Evolutionary conservation across 2,888 invertebrate genomes (phyloP).

Genomic region (Epinotia bilunana): DNA sequence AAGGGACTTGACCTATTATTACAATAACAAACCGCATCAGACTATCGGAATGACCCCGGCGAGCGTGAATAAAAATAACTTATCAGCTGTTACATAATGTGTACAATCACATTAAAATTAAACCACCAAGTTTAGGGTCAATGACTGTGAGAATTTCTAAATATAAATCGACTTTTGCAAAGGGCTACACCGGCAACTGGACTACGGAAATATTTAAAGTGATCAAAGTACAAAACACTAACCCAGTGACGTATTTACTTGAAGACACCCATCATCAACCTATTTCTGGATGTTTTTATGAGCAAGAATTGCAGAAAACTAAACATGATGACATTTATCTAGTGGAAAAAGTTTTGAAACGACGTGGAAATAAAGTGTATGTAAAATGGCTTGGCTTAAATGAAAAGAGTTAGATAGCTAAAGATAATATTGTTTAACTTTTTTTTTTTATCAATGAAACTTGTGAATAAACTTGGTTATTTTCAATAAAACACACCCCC

Average conservation of each 20-base stretch:
- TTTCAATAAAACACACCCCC: no score
- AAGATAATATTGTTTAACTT: no score
- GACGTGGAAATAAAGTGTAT: no score
- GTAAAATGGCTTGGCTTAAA: no score
- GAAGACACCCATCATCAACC: constrained; percentile 15
- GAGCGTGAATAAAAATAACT: background rate
- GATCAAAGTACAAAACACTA: constrained; percentile 43
- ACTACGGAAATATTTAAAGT: constrained; percentile 49
- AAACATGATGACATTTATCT: constrained; percentile 41
- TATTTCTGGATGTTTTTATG: constrained; percentile 46
- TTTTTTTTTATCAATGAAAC: no score
- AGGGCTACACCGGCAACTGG: constrained; percentile 48
- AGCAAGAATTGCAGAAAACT: constrained; percentile 46
- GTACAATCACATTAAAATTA: constrained; percentile 9
- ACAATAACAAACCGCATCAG: background rate
- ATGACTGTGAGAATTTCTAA: constrained; percentile 47
- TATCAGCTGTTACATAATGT: background rate
- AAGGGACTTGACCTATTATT: background rate
- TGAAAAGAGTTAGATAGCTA: no score
- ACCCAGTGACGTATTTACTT: constrained; percentile 46
- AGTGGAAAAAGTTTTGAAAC: no score
- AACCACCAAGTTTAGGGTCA: constrained; percentile 17
- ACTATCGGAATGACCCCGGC: constrained; percentile 4
- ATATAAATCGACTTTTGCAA: constrained; percentile 44
- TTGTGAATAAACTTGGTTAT: no score